Conservation (phyloP, 2,797 vertebrate genomes). For the Amniataba percoides region DNA sequence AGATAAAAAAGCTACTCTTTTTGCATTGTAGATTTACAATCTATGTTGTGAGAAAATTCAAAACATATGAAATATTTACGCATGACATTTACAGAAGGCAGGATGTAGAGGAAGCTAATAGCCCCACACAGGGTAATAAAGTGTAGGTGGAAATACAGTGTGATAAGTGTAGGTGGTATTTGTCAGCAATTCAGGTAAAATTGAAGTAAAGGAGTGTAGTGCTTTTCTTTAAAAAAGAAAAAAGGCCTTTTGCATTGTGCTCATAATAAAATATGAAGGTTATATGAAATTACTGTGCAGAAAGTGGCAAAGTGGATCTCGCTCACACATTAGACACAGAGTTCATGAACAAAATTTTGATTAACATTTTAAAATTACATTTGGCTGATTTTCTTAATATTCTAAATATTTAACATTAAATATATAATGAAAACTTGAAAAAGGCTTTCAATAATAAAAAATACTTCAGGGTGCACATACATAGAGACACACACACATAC, state of each 20-base stretch:
- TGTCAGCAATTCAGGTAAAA: conserved; percentile 56
- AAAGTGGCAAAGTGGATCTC: conserved; percentile 13
- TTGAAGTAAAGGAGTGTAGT: conserved; percentile 30
- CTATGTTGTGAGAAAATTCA: conserved; percentile 24
- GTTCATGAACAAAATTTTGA: conserved; percentile 20
- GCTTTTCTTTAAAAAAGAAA: conserved; percentile 29
- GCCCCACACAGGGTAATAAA: conserved; percentile 47
- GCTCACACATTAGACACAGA: neutral
- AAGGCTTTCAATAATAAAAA: conserved; percentile 23
- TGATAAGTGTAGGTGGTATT: conserved; percentile 64
- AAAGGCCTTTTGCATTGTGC: conserved; percentile 26
- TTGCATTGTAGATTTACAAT: conserved; percentile 20
- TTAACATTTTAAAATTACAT: conserved; percentile 30
- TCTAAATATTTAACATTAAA: conserved; percentile 25
- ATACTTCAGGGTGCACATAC: conserved; percentile 17
- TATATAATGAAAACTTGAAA: conserved; percentile 36
- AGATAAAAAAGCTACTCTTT: conserved; percentile 5
- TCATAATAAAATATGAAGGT: conserved; percentile 43
- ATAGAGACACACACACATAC: conserved; percentile 34
- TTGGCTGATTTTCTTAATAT: conserved; percentile 20
- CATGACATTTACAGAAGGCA: conserved; percentile 24
- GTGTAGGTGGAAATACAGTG: conserved; percentile 67
- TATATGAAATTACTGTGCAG: conserved; percentile 29
- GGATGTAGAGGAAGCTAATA: conserved; percentile 47
- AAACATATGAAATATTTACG: conserved; percentile 50